Evolutionary conservation across 2,888 invertebrate genomes (phyloP).

Genomic region (Meteorus cinctellus): DNA sequence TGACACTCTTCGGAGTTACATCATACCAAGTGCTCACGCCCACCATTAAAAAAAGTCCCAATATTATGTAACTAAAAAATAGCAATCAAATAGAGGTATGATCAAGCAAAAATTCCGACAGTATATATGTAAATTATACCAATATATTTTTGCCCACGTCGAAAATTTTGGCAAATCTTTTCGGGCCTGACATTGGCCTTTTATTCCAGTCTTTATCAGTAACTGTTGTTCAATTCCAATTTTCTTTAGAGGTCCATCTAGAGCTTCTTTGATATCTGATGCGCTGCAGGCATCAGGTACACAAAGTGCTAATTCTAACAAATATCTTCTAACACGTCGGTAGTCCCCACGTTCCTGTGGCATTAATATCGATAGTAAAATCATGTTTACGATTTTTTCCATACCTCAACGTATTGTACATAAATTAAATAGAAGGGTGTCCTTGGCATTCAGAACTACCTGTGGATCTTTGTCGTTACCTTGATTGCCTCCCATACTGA

Average conservation of each 20-base stretch:
- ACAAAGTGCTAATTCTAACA: slow-evolving; percentile 75
- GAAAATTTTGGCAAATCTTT: slow-evolving; percentile 54
- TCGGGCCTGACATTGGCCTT: slow-evolving; percentile 55
- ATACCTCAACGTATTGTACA: neutral
- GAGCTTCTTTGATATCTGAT: slow-evolving; percentile 76
- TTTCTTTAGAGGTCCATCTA: slow-evolving; percentile 72
- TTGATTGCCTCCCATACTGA: slow-evolving; percentile 63
- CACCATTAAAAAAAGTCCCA: slow-evolving; percentile 48
- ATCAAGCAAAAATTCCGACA: slow-evolving; percentile 7
- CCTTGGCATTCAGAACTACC: neutral
- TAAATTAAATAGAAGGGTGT: neutral
- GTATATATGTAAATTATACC: slow-evolving; percentile 49
- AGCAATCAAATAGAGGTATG: neutral
- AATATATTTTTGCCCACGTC: slow-evolving; percentile 52
- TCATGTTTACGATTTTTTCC: neutral
- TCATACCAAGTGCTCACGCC: slow-evolving; percentile 54
- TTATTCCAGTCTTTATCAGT: slow-evolving; percentile 51
- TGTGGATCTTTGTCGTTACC: slow-evolving; percentile 49
- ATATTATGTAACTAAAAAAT: slow-evolving; percentile 47
- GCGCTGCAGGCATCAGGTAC: slow-evolving; percentile 78
- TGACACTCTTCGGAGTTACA: slow-evolving; percentile 22
- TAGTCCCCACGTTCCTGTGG: slow-evolving; percentile 62
- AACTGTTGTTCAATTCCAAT: slow-evolving; percentile 62
- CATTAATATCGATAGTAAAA: neutral
- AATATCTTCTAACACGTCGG: slow-evolving; percentile 56